A percentile compares a stretch with the other conserved stretches of the same genome.
Conservation (phyloP, 2,888 invertebrate genomes). For the Saturnia pavonia region DNA sequence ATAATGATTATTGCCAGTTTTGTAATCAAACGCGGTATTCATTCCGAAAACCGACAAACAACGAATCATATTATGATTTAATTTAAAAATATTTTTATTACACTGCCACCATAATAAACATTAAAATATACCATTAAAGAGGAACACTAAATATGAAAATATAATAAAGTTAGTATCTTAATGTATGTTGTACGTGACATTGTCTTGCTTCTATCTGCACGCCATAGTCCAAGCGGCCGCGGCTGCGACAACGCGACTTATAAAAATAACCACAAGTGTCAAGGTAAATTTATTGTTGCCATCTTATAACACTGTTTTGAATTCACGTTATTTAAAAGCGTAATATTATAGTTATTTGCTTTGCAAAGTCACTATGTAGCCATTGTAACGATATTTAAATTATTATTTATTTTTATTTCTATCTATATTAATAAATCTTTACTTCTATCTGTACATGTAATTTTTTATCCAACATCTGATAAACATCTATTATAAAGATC, state of each 20-base stretch:
- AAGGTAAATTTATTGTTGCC: not conserved
- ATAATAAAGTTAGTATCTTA: slow-evolving; percentile 2
- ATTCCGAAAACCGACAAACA: too few relatives aligned
- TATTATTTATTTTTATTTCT: not conserved
- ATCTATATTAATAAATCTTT: too few relatives aligned
- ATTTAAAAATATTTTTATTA: not conserved
- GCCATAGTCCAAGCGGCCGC: not conserved
- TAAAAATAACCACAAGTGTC: not conserved
- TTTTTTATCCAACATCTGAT: too few relatives aligned
- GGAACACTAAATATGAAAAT: not conserved
- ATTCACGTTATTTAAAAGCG: not conserved
- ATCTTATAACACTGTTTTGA: not conserved
- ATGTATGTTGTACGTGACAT: not conserved
- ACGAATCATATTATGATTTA: too few relatives aligned
- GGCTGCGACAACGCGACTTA: not conserved
- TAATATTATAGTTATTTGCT: not conserved
- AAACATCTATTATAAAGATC: too few relatives aligned
- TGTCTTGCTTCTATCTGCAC: not conserved
- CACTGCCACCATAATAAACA: not conserved
- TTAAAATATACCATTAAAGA: not conserved
- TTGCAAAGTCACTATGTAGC: not conserved
- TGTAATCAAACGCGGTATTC: too few relatives aligned
- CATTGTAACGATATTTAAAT: not conserved
- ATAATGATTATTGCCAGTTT: too few relatives aligned
- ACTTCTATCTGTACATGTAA: too few relatives aligned